Base-by-base conservation (phyloP, 2,888 invertebrate genomes). In the Melanostoma mellinum region DNA sequence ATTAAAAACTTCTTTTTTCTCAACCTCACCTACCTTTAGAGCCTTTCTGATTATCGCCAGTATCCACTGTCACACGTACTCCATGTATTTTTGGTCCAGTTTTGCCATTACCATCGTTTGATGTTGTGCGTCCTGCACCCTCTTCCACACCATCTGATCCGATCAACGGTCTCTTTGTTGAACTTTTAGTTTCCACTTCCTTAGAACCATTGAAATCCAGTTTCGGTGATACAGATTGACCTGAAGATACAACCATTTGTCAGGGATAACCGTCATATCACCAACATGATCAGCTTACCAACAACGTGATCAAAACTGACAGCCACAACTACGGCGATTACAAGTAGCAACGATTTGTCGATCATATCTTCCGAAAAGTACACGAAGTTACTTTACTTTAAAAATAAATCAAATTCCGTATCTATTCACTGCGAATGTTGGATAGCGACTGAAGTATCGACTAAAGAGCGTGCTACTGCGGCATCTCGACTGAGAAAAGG, bases 21-120 rank as follows among this genome's bases (percentile, higher is more conserved):
- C 6, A 60, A 4, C 0, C 36, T 20, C 60, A 86, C 86, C 84
- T 86, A 91, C 91, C 91, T 88, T 90, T 89, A 48, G 90, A 88
- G 77, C 52, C 63, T 58, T 88, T 89, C 75, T 90, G 89, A 35
- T 88, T 87, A 86, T 91, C 89, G 32, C 91, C 89, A 10, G 92
- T 91, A 82, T 91, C 92, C 68, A 91, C 91, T 8, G 91, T 91
- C 10, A 91, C 91, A 44, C 91, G 90, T 56, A 91, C 90, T 35
- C 91, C 92, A 79, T 91, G 91, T 85, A 91, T 91, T 88, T 90
- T 91, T 5, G 91, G 91, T 36, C 91, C 89, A 50, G 81, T 76
- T 82, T 88, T 88, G 48, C 88, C 86, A 42, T 84, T 82, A 38
- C 63, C 85, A 36, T 69, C 72, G 10, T 10, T 68, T 3, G 81